These are phyloP conservation scores for Eleginops maclovinus DNA, from an alignment of 2,113 vertebrate species.

Conservation along the genomic window DNA sequence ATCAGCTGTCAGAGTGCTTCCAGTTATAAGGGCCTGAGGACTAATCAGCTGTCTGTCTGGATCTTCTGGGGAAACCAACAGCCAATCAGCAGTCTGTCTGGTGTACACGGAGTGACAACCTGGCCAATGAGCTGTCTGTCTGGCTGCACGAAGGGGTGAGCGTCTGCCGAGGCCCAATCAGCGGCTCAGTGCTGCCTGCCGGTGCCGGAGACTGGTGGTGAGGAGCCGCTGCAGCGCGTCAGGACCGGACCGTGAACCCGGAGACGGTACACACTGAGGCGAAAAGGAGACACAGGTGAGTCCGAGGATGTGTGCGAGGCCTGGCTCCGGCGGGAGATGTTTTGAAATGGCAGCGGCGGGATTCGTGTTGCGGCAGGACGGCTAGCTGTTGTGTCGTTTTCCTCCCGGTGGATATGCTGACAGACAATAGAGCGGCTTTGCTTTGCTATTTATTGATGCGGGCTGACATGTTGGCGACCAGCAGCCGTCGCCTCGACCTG, in stretches of 20 bases:
- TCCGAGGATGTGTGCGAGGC: conserved; percentile 83
- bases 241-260: conserved; percentile 86
- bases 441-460: conserved; percentile 73
- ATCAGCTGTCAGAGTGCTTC: conserved; percentile 19
- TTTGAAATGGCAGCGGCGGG: conserved; percentile 64
- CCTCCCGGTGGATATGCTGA: conserved; percentile 50
- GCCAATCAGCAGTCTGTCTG: conserved; percentile 51
- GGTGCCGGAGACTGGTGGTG: conserved; percentile 88
- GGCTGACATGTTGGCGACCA: conserved; percentile 77
- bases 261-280: conserved; percentile 84
- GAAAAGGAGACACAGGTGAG: conserved; percentile 85
- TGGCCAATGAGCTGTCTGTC: conserved; percentile 79
- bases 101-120: conserved; percentile 22
- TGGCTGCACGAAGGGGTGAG: conserved; percentile 77
- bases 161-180: conserved; percentile 84
- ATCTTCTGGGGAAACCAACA: not conserved
- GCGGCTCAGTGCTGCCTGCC: conserved; percentile 86
- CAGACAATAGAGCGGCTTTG: conserved; percentile 81
- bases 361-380: conserved; percentile 28
- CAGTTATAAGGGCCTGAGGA: not conserved
- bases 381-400: conserved; percentile 36
- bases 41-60: conserved; percentile 63
- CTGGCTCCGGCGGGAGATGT: conserved; percentile 56
- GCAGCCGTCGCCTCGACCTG: conserved; percentile 69
- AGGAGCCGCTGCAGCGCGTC: conserved; percentile 84